Evolutionary conservation across 2,888 invertebrate species (phyloP), one percentile per base, ranked within the genome.

Genomic region (Patella pellucida): DNA sequence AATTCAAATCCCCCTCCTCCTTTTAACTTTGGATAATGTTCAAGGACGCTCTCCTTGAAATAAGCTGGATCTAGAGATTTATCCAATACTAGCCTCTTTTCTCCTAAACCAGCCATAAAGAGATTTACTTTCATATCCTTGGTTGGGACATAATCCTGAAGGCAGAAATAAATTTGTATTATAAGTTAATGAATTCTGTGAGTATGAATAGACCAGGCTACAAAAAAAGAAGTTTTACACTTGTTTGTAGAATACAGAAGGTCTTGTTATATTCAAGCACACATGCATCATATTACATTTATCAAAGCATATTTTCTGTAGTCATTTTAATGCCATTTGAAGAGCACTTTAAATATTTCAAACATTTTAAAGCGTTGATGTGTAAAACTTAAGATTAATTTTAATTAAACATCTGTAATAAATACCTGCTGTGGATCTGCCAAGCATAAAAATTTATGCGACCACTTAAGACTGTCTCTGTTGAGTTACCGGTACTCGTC

Each of bases 371-470:
- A 62, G 19, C 19, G 62, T 62, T 62, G 16, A 62, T 62, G 62
- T 62, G 62, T 62, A 62, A 62, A 19, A 62, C 62, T 62, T 12
- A 19, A 62, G 62, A 62, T 62, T 16, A 62, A 62, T 62, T 41
- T 62, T 62, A 62, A 62, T 62, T 19, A 62, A 62, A 3, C 19
- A 62, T 62, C 62, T 62, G 62, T 19, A 62, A 62, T 62, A 62
- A 62, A 62, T 62, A 62, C 62, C 62, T 62, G 62, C 62, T 62
- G 62, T 62, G 62, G 62, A 62, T 62, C 62, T 62, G 62, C 62
- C 62, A 62, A 62, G 62, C 62, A 62, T 62, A 62, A 62, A 62
- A 62, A 62, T 62, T 62, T 62, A 62, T 62, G 62, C 19, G 62
- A 62, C 62, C 62, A 62, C 19, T 62, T 62, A 9, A n/a, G 62